A percentile compares a stretch with the other conserved stretches of the same genome.
Conservation (phyloP, 2,797 vertebrate genomes). For the Selene dorsalis region DNA sequence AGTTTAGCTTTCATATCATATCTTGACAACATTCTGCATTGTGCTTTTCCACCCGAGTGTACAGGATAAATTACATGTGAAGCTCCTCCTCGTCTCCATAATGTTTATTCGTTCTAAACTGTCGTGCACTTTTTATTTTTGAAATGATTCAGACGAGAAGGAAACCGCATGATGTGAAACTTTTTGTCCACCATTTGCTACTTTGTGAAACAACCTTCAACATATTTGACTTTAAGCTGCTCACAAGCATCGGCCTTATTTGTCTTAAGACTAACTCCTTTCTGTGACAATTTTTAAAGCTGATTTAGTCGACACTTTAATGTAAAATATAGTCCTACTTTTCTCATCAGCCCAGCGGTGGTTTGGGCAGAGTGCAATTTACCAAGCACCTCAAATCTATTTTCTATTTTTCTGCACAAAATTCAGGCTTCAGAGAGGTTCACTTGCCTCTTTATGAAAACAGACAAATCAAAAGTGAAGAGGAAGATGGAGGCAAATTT, state of each 20-base stretch:
- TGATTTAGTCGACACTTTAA: constrained; percentile 7
- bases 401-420: constrained; percentile 3
- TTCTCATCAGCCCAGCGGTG: constrained; percentile 19
- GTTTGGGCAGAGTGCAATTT: constrained; percentile 34
- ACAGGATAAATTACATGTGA: constrained; percentile 51
- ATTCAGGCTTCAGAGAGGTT: not conserved
- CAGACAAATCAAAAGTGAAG: constrained; percentile 16
- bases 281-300: constrained; percentile 35
- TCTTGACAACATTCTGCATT: constrained; percentile 48
- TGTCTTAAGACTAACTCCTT: constrained; percentile 7
- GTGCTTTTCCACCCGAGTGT: constrained; percentile 57
- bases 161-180: constrained; percentile 26
- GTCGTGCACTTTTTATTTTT: constrained; percentile 15
- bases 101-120: constrained; percentile 46
- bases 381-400: constrained; percentile 6
- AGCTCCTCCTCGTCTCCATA: constrained; percentile 33
- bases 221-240: constrained; percentile 16
- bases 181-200: constrained; percentile 28
- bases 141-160: constrained; percentile 35
- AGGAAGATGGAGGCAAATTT: not conserved
- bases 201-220: constrained; percentile 32
- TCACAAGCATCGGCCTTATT: not conserved
- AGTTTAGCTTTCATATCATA: constrained; percentile 54
- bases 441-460: not conserved
- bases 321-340: constrained; percentile 24